A percentile compares a stretch with the other conserved stretches of the same genome.
phyloP scores from a whole-genome alignment of 2,888 invertebrate genomes.

The Cacoxenus indagator region DNA sequence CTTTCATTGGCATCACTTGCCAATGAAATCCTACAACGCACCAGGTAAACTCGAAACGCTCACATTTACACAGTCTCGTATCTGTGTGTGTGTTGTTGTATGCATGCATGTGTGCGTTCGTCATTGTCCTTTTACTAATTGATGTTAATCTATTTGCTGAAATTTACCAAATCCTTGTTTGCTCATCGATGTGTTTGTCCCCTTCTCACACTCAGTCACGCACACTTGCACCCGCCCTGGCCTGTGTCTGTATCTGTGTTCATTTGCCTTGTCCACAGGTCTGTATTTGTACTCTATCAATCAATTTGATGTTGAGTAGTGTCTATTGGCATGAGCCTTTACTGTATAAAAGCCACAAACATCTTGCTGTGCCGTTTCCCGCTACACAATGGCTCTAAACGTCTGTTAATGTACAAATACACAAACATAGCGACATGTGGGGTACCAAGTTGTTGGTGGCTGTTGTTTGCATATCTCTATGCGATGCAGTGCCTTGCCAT shows the following conservation, averaged over 20 bases:
- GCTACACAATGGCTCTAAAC: neutral
- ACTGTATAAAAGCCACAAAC: neutral
- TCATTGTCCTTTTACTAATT: slow-evolving; percentile 20
- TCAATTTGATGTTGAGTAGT: slow-evolving; percentile 35
- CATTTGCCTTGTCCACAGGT: neutral
- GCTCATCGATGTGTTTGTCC: neutral
- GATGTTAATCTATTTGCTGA: slow-evolving; percentile 22
- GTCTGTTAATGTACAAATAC: neutral
- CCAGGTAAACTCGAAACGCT: neutral
- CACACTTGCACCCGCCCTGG: neutral
- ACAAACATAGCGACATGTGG: neutral
- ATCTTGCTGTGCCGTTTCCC: neutral
- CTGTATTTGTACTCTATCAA: slow-evolving; percentile 29
- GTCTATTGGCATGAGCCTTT: neutral
- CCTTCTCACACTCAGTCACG: neutral
- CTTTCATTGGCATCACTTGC: neutral
- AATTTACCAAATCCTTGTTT: slow-evolving; percentile 18
- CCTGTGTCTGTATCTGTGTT: neutral
- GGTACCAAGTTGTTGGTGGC: neutral
- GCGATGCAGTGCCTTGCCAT: neutral
- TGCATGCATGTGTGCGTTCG: neutral
- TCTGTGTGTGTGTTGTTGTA: neutral
- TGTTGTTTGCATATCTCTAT: neutral
- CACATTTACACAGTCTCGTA: neutral
- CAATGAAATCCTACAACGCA: neutral